Percentiles rank a stretch among this genome's conserved stretches.
Conservation (phyloP, 1,140 invertebrate species). For the Agrilus planipennis region DNA sequence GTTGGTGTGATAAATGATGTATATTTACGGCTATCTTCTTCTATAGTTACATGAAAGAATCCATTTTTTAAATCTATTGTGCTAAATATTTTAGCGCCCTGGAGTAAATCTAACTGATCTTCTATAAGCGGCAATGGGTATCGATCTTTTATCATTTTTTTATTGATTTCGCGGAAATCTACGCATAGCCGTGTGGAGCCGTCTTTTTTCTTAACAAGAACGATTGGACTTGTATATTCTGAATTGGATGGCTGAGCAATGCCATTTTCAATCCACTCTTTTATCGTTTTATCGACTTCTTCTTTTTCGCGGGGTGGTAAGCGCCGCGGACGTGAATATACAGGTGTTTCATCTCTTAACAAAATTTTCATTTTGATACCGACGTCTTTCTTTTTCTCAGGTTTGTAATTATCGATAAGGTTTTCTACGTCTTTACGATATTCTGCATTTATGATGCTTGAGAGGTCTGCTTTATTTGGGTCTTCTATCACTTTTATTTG, state of each 20-base stretch:
- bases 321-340: too few relatives aligned
- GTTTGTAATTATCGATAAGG: too few relatives aligned
- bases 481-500: too few relatives aligned
- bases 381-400: too few relatives aligned
- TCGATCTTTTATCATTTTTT: constrained; percentile 18
- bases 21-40: constrained; percentile 12
- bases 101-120: constrained; percentile 11
- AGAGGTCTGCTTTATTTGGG: too few relatives aligned
- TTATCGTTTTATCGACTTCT: background rate
- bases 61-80: constrained; percentile 22
- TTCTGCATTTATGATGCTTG: too few relatives aligned
- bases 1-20: constrained; percentile 12
- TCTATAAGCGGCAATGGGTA: constrained; percentile 15
- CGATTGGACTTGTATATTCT: constrained; percentile 14
- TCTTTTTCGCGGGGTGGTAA: background rate
- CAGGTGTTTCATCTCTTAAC: too few relatives aligned
- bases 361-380: too few relatives aligned
- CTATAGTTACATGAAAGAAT: constrained; percentile 17
- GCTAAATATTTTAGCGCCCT: constrained; percentile 14
- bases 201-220: constrained; percentile 7
- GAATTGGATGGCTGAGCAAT: constrained; percentile 11
- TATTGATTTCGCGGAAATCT: constrained; percentile 37
- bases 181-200: constrained; percentile 33
- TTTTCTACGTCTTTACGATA: too few relatives aligned
- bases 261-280: constrained; percentile 12